Base-by-base conservation (phyloP, 2,797 vertebrate species). In the Rhyacichthys aspro region DNA sequence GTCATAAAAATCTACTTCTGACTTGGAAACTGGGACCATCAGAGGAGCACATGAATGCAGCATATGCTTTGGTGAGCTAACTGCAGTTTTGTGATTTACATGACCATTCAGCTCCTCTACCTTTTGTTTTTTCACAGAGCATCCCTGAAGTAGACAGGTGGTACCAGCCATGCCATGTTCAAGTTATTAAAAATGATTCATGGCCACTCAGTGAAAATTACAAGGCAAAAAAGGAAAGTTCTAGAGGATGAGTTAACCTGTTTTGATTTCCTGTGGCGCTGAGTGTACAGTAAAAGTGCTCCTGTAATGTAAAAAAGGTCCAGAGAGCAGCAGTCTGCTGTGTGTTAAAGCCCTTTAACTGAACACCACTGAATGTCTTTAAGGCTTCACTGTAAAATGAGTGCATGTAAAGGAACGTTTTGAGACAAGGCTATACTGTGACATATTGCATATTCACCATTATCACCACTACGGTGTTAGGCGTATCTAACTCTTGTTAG, bases 401-500 rank as follows among this genome's bases (percentile, higher is more conserved):
- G 38, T 50, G 55, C 65, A 44, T 57, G 62, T 75, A 28, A 73
- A 67, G 44, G 78, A 79, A 77, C 48, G 55, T 79, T 52, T 70
- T 36, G 37, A 69, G 68, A 79, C 78, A 92, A 93, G 90, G 90
- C 90, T 83, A 78, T 85, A 88, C 67, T 90, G 91, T 90, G 90
- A 88, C 71, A 67, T 91, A 90, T 91, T 93, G 91, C 90, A 92
- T 93, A 91, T 77, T 84, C 63, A 67, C 54, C 64, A 72, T 70
- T 68, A 69, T 64, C 56, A 74, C 66, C 65, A 57, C 58, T 55
- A 17, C 48, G 72, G 63, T 74, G 58, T 79, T 77, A 66, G 7
- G 45, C 79, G 69, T 74, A 82, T 60, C 55, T 60, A 76, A 67
- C 60, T 77, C 68, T 57, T 74, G 72, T 72, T 78, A 83, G 63